Base-by-base conservation (phyloP, 2,113 vertebrate species). In the Hystrix brachyura region DNA sequence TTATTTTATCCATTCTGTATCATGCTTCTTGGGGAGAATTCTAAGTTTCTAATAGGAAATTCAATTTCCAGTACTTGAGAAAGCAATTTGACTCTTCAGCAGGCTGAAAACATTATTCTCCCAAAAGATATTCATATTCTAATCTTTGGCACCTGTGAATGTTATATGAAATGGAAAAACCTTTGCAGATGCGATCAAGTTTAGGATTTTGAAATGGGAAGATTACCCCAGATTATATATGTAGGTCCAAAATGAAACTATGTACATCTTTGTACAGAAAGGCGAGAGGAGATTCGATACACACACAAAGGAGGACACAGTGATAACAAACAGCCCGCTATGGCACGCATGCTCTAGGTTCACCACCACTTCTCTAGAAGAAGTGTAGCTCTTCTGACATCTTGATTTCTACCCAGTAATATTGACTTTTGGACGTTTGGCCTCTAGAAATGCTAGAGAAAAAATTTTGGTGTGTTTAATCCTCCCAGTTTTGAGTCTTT, bases 21-120 rank as follows among this genome's bases (percentile, higher is more conserved):
- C 32, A 14, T 13, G 17, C 91, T 88, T 62, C 18, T 65, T 92
- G 57, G 81, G 69, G 92, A 92, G 1, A 46, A 46, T 67, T 72
- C 82, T 55, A 67, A 78, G 83, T 94, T 96, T 78, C 21, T 76
- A 71, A 76, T 64, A 82, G 27, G 34, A 95, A 92, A 94, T 88
- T 87, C 62, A 90, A 46, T 21, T 38, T 48, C 5, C 43, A 67
- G 53, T 90, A 87, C 43, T 87, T 62, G 89, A 34, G 53, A 53
- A 95, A 65, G 83, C 62, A 79, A 34, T 85, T 84, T 72, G 62
- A 46, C 34, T 95, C 60, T 84, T 18, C 64, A 23, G 32, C 32
- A 93, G 53, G 13, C 38, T 83, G 53, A 79, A 94, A 93, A 81
- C 71, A 15, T 76, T 51, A 62, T 43, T 53, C 5, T n/a, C 71